A percentile compares a stretch with the other conserved stretches of the same genome.
Evolutionary conservation across 2,797 vertebrate species (phyloP).

Genomic region (Coregonus sp.): DNA sequence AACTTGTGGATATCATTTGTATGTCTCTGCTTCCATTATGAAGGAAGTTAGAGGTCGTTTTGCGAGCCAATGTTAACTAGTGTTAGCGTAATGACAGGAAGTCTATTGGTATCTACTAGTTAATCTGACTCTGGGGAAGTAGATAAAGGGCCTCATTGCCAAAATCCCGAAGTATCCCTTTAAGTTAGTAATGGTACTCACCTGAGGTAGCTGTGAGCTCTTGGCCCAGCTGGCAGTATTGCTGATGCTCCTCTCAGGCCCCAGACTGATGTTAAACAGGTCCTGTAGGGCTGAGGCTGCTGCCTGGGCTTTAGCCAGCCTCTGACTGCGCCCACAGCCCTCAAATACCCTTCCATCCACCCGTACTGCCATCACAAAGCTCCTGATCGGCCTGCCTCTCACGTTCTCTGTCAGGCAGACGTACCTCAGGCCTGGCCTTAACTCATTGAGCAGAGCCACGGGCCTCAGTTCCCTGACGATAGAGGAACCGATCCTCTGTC

Average conservation of each 20-base stretch:
- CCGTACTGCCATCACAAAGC: conserved; percentile 88
- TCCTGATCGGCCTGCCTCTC: conserved; percentile 77
- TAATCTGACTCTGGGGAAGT: too few relatives aligned
- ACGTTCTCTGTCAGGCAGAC: conserved; percentile 85
- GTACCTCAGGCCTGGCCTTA: conserved; percentile 87
- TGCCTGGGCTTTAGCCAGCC: conserved; percentile 88
- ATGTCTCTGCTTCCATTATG: too few relatives aligned
- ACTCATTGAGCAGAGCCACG: conserved; percentile 83
- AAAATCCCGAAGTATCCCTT: too few relatives aligned
- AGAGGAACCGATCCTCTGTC: conserved; percentile 56
- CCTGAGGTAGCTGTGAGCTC: conserved; percentile 90
- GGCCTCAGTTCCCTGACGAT: conserved; percentile 70
- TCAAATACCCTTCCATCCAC: conserved; percentile 91
- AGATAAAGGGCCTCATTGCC: too few relatives aligned
- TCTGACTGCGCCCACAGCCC: conserved; percentile 91
- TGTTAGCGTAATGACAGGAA: too few relatives aligned
- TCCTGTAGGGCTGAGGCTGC: conserved; percentile 85
- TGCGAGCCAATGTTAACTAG: too few relatives aligned
- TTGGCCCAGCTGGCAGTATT: conserved; percentile 78
- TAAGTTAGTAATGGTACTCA: conserved; percentile 70
- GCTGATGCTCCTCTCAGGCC: conserved; percentile 64
- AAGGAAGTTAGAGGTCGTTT: too few relatives aligned
- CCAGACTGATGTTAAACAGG: conserved; percentile 84
- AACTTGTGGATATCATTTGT: too few relatives aligned
- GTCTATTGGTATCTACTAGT: too few relatives aligned